Percentiles rank a stretch among this genome's conserved stretches.
Conservation (phyloP, 2,888 invertebrate genomes). For the Peribatodes rhomboidaria region DNA sequence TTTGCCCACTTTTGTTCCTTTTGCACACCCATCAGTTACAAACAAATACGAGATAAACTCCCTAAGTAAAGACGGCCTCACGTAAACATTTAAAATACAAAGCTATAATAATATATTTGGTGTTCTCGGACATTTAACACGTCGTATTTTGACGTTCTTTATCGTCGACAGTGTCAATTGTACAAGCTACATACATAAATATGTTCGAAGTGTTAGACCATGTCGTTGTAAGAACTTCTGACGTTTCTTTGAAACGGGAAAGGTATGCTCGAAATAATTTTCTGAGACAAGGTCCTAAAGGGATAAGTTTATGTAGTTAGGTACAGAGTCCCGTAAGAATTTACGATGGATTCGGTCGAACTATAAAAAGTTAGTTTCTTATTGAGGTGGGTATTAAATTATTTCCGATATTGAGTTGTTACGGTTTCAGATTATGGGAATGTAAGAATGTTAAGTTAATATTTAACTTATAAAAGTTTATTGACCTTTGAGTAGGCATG, state of each 20-base stretch:
- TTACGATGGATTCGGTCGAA: slow-evolving; percentile 49
- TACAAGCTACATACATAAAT: slow-evolving; percentile 39
- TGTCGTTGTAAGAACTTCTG: slow-evolving; percentile 24
- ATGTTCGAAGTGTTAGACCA: slow-evolving; percentile 24
- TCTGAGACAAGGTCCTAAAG: slow-evolving; percentile 23
- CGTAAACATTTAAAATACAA: slow-evolving; percentile 51
- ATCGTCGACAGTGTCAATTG: slow-evolving; percentile 59
- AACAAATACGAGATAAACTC: slow-evolving; percentile 41
- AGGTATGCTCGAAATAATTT: slow-evolving; percentile 3
- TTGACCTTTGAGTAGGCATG: slow-evolving; percentile 15
- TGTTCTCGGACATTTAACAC: slow-evolving; percentile 69
- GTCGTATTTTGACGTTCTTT: slow-evolving; percentile 74
- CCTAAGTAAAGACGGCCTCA: slow-evolving; percentile 44
- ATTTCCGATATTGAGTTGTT: slow-evolving; percentile 50
- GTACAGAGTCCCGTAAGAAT: slow-evolving; percentile 44
- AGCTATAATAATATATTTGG: slow-evolving; percentile 56
- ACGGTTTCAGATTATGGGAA: slow-evolving; percentile 46
- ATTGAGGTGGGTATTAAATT: slow-evolving; percentile 48
- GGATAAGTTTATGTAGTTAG: slow-evolving; percentile 39
- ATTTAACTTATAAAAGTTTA: slow-evolving; percentile 39
- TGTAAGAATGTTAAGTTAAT: slow-evolving; percentile 40
- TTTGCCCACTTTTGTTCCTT: slow-evolving; percentile 31
- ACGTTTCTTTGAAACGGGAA: slow-evolving; percentile 8
- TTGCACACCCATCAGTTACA: slow-evolving; percentile 32
- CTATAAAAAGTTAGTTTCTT: slow-evolving; percentile 51